Base-by-base conservation (phyloP, 2,113 vertebrate species). In the Dasyornis broadbenti region DNA sequence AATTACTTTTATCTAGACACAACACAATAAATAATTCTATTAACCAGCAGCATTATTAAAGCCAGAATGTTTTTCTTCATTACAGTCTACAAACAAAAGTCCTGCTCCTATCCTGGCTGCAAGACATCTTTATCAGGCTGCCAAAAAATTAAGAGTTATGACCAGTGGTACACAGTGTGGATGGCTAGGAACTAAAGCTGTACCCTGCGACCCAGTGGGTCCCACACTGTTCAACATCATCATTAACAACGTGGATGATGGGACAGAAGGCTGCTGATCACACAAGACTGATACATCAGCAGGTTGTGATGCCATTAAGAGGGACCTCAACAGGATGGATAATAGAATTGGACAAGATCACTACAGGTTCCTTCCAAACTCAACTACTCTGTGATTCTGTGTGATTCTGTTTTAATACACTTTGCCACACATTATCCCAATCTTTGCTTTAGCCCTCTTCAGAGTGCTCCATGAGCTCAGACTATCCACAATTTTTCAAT, bases 171-270 rank as follows among this genome's bases (percentile, higher is more conserved):
- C 1, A 5, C 57, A 53, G 11, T 4, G 10, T 12, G 21, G 33
- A 5, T 22, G 47, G 57, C 9, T 52, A 72, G 39, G 54, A 81
- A 54, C 35, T 45, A 72, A 52, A 6, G 3, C 26, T 49, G 52
- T 17, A 42, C 19, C 42, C 23, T 50, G 33, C 10, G 24, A 53
- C n/a, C 28, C 33, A n/a, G 28, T 42, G 39, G 33, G 18, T 72
- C 24, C 53, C 88, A 47, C n/a, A 42, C 35, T 77, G 44, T 22
- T 54, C 60, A 39, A 50, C 39, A 42, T 11, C 53, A 49, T 57
- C 37, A 63, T 13, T 40, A 56, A 37, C 2, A 8, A 56, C 7
- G 1, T 2, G 40, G 24, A 60, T 52, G 56, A 57, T 0, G 4
- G 47, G 71, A 40, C 37, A 86, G 61, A 66, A 76, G 39, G 35